Base-by-base conservation (phyloP, 2,113 vertebrate genomes). In the Labeo rohita region DNA sequence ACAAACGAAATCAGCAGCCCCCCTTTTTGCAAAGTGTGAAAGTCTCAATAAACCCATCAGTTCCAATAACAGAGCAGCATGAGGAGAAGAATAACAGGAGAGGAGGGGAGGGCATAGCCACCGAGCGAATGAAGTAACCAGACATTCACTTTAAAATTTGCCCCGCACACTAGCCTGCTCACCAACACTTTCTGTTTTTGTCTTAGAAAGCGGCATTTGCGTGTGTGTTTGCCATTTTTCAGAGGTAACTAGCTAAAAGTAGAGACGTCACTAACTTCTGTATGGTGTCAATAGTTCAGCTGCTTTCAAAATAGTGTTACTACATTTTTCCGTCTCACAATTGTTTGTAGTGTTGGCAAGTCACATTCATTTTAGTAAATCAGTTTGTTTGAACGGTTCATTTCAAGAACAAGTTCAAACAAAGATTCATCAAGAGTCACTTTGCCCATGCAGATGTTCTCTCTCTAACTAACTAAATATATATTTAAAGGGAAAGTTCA, bases 11-110 rank as follows among this genome's bases (percentile, higher is more conserved):
- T 94, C 92, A 92, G 92, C 90, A 95, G 90, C 93, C 92, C 83
- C 83, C 65, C 93, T 93, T 95, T 95, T 95, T 96, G 95, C 93
- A 95, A 96, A 97, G 96, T 97, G 97, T 95, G 97, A 98, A 98
- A 97, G 96, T 96, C 97, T 96, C 96, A 96, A 97, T 97, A 97
- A 98, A 98, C 96, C 96, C 96, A 98, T 99, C 97, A 98, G 96
- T 96, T 98, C 95, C 95, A 96, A 97, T 97, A 97, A 97, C 96
- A 94, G 95, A 85, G 77, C 93, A 94, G 96, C 95, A 95, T 96
- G 96, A 97, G 97, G 97, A 96, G 97, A 98, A 95, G 92, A 93
- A 92, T 94, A 95, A 92, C 94, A 94, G 93, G 92, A 90, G 91
- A 91, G 88, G 90, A 39, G 68, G 7, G 54, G 45, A 39, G 75